Conservation (phyloP, 2,113 vertebrate genomes). For the Scopus umbretta region DNA sequence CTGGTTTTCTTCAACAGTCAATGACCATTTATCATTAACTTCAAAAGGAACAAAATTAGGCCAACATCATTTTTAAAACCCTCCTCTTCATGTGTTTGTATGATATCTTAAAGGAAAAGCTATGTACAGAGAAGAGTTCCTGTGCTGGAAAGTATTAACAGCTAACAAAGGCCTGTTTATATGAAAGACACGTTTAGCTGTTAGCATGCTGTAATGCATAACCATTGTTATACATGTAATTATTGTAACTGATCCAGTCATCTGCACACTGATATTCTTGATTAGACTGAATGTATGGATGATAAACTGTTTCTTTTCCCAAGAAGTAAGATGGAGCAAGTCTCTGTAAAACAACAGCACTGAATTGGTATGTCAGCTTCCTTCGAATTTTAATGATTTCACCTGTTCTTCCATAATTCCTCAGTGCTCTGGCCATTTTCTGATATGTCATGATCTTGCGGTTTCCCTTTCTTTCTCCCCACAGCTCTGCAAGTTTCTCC, state of each 20-base stretch:
- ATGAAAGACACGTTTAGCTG: background rate
- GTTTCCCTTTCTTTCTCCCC: constrained; percentile 95
- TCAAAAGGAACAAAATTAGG: background rate
- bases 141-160: background rate
- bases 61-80: background rate
- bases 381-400: constrained; percentile 93
- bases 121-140: background rate
- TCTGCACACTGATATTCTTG: constrained; percentile 70
- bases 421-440: constrained; percentile 95
- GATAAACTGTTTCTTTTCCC: constrained; percentile 66
- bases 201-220: constrained; percentile 63
- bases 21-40: background rate
- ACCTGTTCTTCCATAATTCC: constrained; percentile 94
- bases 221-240: constrained; percentile 71
- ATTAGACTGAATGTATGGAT: constrained; percentile 61
- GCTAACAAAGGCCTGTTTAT: background rate
- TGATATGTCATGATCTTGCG: constrained; percentile 98
- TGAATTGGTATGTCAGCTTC: constrained; percentile 96
- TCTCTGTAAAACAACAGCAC: constrained; percentile 84
- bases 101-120: background rate
- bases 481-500: constrained; percentile 92
- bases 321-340: constrained; percentile 69
- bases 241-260: constrained; percentile 75
- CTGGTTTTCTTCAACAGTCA: background rate
- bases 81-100: background rate